These are phyloP conservation scores for Oscheius sp. DNA, from an alignment of 2,888 invertebrate genomes.

Conservation along the genomic window DNA sequence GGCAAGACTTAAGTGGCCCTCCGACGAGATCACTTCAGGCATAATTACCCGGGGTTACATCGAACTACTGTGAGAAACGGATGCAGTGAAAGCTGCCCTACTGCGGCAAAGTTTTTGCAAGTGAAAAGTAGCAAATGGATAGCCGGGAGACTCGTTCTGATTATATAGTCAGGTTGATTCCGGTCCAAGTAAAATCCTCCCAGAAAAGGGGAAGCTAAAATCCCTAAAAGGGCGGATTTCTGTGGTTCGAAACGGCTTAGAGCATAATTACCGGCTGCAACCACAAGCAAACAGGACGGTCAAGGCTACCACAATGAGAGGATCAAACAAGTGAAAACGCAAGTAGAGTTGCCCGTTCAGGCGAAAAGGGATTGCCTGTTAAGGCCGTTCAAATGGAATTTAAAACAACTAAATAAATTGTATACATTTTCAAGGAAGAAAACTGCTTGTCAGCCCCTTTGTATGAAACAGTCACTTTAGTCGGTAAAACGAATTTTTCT, in stretches of 20 bases:
- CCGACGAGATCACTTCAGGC: conserved; percentile 11
- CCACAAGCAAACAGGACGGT: conserved; percentile 33
- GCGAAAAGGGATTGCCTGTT: too few relatives aligned
- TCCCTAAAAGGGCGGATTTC: conserved; percentile 35
- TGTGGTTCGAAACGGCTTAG: conserved; percentile 36
- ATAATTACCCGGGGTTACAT: conserved; percentile 25
- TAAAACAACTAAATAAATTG: too few relatives aligned
- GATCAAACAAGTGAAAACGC: conserved; percentile 24
- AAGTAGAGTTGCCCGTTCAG: background rate
- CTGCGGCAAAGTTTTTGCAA: conserved; percentile 17
- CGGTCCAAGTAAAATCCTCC: conserved; percentile 33
- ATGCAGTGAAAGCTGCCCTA: background rate
- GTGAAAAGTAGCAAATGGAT: conserved; percentile 28
- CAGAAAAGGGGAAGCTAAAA: conserved; percentile 27
- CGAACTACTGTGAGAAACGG: background rate
- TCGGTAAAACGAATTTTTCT: too few relatives aligned
- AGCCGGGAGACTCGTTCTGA: background rate
- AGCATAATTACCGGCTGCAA: conserved; percentile 37
- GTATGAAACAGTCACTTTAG: too few relatives aligned
- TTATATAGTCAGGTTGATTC: conserved; percentile 26
- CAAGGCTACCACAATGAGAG: conserved; percentile 33
- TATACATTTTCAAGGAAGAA: too few relatives aligned
- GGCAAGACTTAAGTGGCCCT: conserved; percentile 13
- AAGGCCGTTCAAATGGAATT: too few relatives aligned
- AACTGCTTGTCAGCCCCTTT: too few relatives aligned